Percentiles rank a stretch among this genome's conserved stretches.
Evolutionary conservation across 35 echinoderm and acorn worm species (phyloP).

Genomic region (Anneissia japonica): DNA sequence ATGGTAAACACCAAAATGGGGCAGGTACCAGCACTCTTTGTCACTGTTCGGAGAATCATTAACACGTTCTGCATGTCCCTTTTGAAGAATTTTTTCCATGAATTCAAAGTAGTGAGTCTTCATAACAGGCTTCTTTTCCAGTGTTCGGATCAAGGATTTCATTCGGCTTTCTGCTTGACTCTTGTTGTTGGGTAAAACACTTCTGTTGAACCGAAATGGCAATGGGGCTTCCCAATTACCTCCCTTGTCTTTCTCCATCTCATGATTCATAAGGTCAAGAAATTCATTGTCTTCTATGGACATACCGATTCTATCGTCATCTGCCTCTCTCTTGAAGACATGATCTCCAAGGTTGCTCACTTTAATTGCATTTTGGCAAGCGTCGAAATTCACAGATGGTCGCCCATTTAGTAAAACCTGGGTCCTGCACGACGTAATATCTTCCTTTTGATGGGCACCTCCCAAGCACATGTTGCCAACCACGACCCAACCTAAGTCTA

Average conservation of each 20-base stretch:
- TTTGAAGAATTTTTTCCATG: conserved; percentile 21
- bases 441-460: neutral
- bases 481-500: conserved; percentile 34
- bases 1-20: conserved; percentile 43
- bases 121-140: conserved; percentile 18
- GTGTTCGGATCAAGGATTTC: neutral
- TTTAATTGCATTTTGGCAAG: conserved; percentile 3
- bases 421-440: neutral
- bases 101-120: conserved; percentile 26
- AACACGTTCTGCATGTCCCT: conserved; percentile 22
- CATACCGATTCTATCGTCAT: neutral
- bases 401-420: conserved; percentile 1
- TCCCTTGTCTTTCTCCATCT: neutral
- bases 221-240: conserved; percentile 32
- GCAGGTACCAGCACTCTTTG: conserved; percentile 41
- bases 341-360: neutral
- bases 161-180: conserved; percentile 11
- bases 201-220: conserved; percentile 6
- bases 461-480: conserved; percentile 34
- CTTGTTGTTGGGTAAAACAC: conserved; percentile 25
- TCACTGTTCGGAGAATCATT: neutral
- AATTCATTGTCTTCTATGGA: conserved; percentile 17
- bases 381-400: neutral
- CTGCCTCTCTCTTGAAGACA: conserved; percentile 3
- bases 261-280: conserved; percentile 18